Base-by-base conservation (phyloP, 2,888 invertebrate species). In the Fissipunctia ypsillon region DNA sequence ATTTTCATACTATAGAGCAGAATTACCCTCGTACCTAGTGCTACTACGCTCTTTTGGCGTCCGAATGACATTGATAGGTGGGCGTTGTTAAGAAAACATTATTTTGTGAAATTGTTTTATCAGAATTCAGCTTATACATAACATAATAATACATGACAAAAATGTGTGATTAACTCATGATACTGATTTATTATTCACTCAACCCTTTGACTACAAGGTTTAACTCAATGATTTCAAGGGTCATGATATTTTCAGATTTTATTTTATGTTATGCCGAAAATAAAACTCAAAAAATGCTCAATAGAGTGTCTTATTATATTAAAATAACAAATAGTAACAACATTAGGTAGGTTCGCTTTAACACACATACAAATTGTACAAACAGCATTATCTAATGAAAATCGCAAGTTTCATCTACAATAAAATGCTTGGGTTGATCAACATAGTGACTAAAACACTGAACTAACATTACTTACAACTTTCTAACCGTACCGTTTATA, bases 241-340 rank as follows among this genome's bases (percentile, higher is more conserved):
- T 45, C 5, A 31, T 22, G 9, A 63, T 45, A 31, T 16, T 43
- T 63, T 63, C 14, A 14, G 14, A 14, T 28, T 22, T 22, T 22
- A 14, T 28, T 22, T 22, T 22, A 43, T 22, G 28, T 14, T 45
- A 14, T 31, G 16, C 14, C 28, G 9, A 50, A 52, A 88, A 80
- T 73, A 74, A 87, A 84, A 80, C 45, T 10, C 2, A 38, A 38
- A 43, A 67, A 22, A 69, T 72, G 82, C 90, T 92, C 91, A 92
- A 93, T 88, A 93, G 89, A 92, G 89, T 82, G 57, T 75, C 87
- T 87, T 85, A 87, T 91, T 92, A 90, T 90, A 89, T 88, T 87
- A 87, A 87, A 89, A 80, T 88, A 89, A 88, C 86, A 90, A 90
- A 86, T 78, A 87, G 84, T 84, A 89, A 86, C 85, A 90, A 89